Percentiles rank a stretch among this genome's conserved stretches.
Conservation (phyloP, 37 sponge, comb jelly and placozoan species). For the Spongilla lacustris region DNA sequence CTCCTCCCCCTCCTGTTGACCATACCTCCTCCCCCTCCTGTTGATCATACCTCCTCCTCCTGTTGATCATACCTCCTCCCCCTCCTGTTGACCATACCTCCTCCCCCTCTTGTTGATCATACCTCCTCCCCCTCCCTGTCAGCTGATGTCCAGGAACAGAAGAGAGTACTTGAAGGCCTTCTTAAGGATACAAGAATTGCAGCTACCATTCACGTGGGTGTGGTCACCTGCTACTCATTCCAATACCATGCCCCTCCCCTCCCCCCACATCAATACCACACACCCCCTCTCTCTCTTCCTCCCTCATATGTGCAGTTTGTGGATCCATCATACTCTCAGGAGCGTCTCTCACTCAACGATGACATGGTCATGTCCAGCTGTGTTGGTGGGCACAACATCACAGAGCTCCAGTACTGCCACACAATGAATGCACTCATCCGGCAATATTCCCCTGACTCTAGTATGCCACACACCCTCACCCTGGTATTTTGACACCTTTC, state of each 20-base stretch:
- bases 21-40: background rate
- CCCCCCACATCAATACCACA: background rate
- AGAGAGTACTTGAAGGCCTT: background rate
- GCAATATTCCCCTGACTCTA: conserved; percentile 47
- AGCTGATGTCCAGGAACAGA: background rate
- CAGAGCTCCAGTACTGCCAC: conserved; percentile 20
- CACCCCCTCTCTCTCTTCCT: too few relatives aligned
- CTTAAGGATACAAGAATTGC: background rate
- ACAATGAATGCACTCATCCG: conserved; percentile 64
- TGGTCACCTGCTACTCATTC: too few relatives aligned
- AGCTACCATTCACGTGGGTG: too few relatives aligned
- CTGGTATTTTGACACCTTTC: background rate
- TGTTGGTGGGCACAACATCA: background rate
- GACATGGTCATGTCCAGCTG: background rate
- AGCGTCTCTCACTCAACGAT: background rate
- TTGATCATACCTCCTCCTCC: background rate
- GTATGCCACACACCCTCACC: conserved; percentile 6
- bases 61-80: too few relatives aligned
- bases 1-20: background rate
- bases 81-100: too few relatives aligned
- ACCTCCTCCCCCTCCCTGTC: background rate
- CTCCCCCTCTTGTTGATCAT: background rate
- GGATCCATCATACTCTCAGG: too few relatives aligned
- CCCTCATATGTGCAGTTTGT: too few relatives aligned
- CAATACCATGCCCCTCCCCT: too few relatives aligned